Conservation (phyloP, 2,888 invertebrate genomes). For the Mythimna lalbum region DNA sequence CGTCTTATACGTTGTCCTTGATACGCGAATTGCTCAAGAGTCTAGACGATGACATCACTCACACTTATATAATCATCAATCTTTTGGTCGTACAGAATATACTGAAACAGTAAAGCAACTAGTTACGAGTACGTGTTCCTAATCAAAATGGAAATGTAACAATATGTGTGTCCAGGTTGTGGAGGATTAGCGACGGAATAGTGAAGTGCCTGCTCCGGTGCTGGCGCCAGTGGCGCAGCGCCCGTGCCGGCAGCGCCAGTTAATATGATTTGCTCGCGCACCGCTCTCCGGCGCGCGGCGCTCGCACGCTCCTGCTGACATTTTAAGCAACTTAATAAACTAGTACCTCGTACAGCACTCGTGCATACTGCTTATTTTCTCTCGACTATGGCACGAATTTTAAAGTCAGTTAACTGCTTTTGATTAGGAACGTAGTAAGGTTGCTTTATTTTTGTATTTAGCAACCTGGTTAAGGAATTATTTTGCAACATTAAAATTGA, state of each 20-base stretch:
- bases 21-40: not conserved
- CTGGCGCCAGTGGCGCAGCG: conserved; percentile 53
- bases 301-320: conserved; percentile 71
- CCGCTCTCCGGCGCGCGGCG: conserved; percentile 49
- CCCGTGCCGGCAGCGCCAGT: conserved; percentile 66
- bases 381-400: conserved; percentile 44
- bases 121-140: conserved; percentile 13
- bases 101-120: conserved; percentile 11
- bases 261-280: conserved; percentile 82
- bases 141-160: conserved; percentile 53
- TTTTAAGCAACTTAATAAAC: conserved; percentile 83
- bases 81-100: not conserved
- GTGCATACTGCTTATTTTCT: conserved; percentile 72
- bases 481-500: not conserved
- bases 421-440: conserved; percentile 12
- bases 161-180: conserved; percentile 54
- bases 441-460: conserved; percentile 14
- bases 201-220: conserved; percentile 64
- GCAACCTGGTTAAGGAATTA: not conserved
- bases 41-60: not conserved
- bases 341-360: conserved; percentile 62
- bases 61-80: not conserved
- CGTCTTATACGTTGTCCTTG: not conserved
- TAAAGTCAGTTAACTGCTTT: conserved; percentile 48
- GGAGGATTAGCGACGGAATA: conserved; percentile 72